Conservation (phyloP, 2,113 vertebrate genomes). For the Azemiops feae region DNA sequence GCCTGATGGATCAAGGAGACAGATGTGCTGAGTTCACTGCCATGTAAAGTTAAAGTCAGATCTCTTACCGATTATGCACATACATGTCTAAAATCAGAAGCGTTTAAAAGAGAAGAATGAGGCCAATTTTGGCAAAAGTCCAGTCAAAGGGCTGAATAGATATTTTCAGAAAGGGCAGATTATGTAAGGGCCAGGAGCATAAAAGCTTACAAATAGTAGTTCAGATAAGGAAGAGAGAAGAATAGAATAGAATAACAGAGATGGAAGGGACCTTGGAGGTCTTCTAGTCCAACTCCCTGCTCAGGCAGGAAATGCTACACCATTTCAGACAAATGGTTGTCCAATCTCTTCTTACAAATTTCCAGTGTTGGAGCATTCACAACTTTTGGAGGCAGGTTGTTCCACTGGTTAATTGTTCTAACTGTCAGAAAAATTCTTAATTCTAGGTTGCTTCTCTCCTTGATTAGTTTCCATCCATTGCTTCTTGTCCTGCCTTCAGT, state of each 20-base stretch:
- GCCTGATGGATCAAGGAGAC: constrained; percentile 43
- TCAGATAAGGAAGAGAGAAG: not conserved
- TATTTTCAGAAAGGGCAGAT: constrained; percentile 58
- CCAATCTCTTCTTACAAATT: too few species aligned
- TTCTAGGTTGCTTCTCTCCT: too few species aligned
- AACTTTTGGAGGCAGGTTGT: too few species aligned
- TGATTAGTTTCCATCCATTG: too few species aligned
- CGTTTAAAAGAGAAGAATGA: constrained; percentile 55
- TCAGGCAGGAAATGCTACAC: too few species aligned
- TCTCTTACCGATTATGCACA: constrained; percentile 43
- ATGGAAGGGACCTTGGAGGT: too few species aligned
- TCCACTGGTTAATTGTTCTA: too few species aligned
- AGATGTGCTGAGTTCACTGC: constrained; percentile 33
- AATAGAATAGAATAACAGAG: not conserved
- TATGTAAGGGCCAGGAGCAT: constrained; percentile 43
- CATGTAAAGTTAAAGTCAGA: constrained; percentile 51
- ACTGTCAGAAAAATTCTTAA: too few species aligned
- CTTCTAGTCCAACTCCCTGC: too few species aligned
- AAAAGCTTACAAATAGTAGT: constrained; percentile 47
- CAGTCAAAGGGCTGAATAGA: constrained; percentile 59
- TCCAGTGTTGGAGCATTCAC: too few species aligned
- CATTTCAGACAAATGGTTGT: too few species aligned
- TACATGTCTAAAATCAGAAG: constrained; percentile 24
- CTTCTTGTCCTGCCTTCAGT: too few species aligned
- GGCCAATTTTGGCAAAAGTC: constrained; percentile 40